Evolutionary conservation across 2,113 vertebrate species (phyloP).

Genomic region (Enhydra lutris): DNA sequence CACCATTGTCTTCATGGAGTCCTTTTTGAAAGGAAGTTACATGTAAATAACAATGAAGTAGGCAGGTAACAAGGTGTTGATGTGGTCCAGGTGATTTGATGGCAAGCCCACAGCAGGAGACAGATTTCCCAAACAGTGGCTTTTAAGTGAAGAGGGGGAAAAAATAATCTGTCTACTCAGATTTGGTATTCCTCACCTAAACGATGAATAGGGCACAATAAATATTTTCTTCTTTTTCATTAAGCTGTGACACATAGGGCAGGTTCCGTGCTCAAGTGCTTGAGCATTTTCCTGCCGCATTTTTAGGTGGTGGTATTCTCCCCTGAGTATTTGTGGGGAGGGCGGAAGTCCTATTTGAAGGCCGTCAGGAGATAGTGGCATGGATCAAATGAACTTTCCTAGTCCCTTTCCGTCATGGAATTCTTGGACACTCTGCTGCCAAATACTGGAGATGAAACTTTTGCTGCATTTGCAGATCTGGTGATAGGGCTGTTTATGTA

Average conservation of each 20-base stretch:
- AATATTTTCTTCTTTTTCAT: background rate
- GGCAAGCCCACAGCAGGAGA: background rate
- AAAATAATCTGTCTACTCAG: background rate
- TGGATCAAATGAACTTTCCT: background rate
- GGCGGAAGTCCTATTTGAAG: background rate
- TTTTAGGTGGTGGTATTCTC: background rate
- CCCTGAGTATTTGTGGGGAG: background rate
- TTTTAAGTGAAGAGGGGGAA: background rate
- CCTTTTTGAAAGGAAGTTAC: background rate
- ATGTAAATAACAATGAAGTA: background rate
- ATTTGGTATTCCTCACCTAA: background rate
- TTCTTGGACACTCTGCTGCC: background rate
- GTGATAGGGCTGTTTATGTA: background rate
- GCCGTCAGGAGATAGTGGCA: background rate
- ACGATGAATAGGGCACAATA: background rate
- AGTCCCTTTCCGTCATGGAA: background rate
- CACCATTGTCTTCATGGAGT: background rate
- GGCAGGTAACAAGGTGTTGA: background rate
- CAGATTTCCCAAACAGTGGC: background rate
- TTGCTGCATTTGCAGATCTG: background rate
- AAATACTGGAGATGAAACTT: background rate
- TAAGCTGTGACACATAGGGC: background rate
- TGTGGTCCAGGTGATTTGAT: background rate
- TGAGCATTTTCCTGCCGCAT: background rate
- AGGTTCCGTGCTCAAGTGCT: background rate